Evolutionary conservation across 2,113 vertebrate genomes (phyloP), one percentile per base, ranked within the genome.

Genomic region (Drymodes brunneopygia): DNA sequence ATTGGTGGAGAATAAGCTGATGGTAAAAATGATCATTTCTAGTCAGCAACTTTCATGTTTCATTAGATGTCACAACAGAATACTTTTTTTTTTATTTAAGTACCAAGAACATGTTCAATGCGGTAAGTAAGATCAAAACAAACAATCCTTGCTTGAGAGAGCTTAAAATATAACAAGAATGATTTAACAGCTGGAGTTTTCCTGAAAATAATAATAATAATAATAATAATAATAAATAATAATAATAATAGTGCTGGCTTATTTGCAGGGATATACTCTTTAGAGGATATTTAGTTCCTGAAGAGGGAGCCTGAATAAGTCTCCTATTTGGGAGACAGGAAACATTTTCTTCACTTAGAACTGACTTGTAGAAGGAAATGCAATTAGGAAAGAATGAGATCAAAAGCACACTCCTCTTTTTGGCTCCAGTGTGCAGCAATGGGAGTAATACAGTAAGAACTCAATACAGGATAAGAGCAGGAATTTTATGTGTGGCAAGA

Each of bases 1-100:
- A 99, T 98, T 22, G 98, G 98, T 95, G 99, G 99, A 97, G 99
- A 99, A 97, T 99, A 99, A 81, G 99, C 99, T 98, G 89, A 44
- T 33, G 72, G 78, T 31, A 81, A 77, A 84, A 92, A 95, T 12
- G 71, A 83, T 42, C 19, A 92, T 65, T 78, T 73, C 62, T 10
- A 36, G 44, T 96, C 74, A 96, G 80, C 16, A 51, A 38, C 31
- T 48, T 89, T 12, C 12, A 18, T 16, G 14, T 81, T 75, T 81
- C n/a, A 51, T 67, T 81, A 64, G 7, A 44, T 28, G 13, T 23
- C 65, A 60, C 12, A 53, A 72, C 13, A 53, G 31, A 5, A 38
- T 3, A 12, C 3, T 6, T 27, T 47, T 65, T 65, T 71, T 48
- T 12, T 8, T 54, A 45, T 48, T 58, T 56, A 72, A 86, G 24